Conservation (phyloP, 1,140 invertebrate species). For the Musca vetustissima region DNA sequence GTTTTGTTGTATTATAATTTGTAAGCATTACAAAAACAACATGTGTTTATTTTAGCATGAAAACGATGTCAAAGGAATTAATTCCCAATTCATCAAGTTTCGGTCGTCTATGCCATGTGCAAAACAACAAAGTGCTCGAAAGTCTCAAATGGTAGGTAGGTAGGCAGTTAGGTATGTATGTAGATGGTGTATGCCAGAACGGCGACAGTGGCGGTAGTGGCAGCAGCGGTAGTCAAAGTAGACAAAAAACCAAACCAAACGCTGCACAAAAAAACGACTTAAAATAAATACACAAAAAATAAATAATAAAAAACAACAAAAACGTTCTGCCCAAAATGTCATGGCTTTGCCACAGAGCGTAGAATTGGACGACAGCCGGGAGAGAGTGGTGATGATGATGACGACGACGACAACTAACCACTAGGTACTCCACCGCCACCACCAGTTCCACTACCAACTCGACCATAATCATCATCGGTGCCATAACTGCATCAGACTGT, state of each 20-base stretch:
- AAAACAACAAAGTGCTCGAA: neutral
- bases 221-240: too few species aligned
- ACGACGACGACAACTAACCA: too few species aligned
- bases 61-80: conserved; percentile 32
- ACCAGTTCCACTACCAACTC: too few species aligned
- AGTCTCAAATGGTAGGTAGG: neutral
- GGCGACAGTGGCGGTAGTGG: too few species aligned
- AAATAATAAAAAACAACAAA: conserved; percentile 2
- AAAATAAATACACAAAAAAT: conserved; percentile 22
- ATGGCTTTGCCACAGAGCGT: neutral
- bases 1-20: conserved; percentile 18
- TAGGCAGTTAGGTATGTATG: too few species aligned
- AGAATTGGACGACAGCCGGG: too few species aligned
- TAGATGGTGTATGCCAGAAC: too few species aligned
- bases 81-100: conserved; percentile 32
- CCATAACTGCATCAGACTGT: neutral
- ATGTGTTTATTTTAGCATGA: conserved; percentile 29
- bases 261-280: conserved; percentile 11
- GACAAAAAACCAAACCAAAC: neutral
- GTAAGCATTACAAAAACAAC: conserved; percentile 11
- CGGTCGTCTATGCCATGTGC: conserved; percentile 16
- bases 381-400: too few species aligned
- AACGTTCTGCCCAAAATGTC: neutral
- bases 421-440: neutral
- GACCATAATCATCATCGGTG: neutral